Evolutionary conservation across 1,140 invertebrate genomes (phyloP).

Genomic region (Berghia stephanieae): DNA sequence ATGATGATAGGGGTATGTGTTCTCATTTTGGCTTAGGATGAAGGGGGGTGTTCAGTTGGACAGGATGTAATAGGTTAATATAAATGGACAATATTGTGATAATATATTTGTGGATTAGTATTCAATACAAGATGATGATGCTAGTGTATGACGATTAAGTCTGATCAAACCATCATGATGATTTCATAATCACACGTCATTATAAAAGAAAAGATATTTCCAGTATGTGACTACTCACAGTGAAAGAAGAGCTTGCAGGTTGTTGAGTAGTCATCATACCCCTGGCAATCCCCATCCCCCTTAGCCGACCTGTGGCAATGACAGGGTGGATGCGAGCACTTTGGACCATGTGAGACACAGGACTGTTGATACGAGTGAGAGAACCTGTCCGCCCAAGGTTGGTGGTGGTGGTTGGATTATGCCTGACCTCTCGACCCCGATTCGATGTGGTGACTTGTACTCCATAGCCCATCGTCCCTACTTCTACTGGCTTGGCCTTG

Average conservation of each 20-base stretch:
- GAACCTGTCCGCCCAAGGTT: not conserved
- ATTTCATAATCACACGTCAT: not conserved
- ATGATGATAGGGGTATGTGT: no score
- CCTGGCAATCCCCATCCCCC: not conserved
- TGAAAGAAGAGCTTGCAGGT: constrained; percentile 19
- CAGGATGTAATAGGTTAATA: no score
- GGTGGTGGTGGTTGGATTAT: not conserved
- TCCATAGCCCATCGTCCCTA: no score
- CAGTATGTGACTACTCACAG: constrained; percentile 4
- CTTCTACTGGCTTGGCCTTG: no score
- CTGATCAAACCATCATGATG: not conserved
- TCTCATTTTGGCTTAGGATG: no score
- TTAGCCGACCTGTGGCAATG: no score
- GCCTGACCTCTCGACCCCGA: not conserved
- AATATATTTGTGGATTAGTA: no score
- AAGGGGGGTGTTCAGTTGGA: no score
- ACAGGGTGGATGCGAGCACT: not conserved
- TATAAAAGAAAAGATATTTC: not conserved
- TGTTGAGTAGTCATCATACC: not conserved
- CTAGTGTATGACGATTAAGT: not conserved
- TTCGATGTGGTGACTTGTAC: not conserved
- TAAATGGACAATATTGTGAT: no score
- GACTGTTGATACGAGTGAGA: not conserved
- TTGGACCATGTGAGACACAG: not conserved
- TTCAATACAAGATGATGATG: no score